Percentiles rank a stretch among this genome's conserved stretches.
Conservation (phyloP, 2,113 vertebrate genomes). For the Pongo abelii region DNA sequence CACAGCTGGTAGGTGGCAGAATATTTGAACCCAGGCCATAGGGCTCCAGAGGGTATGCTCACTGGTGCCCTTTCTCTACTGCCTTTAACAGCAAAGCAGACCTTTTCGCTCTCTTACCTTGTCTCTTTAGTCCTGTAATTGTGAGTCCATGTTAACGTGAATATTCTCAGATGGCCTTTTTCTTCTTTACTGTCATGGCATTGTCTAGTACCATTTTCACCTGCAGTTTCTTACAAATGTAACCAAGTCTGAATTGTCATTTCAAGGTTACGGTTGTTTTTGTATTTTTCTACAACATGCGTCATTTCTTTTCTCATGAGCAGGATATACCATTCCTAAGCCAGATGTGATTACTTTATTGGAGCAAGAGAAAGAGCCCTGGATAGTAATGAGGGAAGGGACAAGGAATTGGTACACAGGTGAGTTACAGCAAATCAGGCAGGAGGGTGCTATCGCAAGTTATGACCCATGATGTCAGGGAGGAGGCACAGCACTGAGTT, state of each 20-base stretch:
- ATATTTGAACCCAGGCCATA: neutral
- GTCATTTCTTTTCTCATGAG: neutral
- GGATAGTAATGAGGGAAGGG: conserved; percentile 7
- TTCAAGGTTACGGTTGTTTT: neutral
- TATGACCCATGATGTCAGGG: neutral
- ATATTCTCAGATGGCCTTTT: neutral
- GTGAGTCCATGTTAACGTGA: neutral
- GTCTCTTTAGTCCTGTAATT: neutral
- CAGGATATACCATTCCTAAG: conserved; percentile 36
- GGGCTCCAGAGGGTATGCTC: neutral
- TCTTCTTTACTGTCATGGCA: neutral
- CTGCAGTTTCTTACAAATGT: neutral
- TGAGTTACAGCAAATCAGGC: neutral
- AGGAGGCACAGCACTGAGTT: neutral
- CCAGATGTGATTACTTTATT: conserved; percentile 44
- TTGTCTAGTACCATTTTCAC: neutral
- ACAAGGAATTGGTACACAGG: neutral
- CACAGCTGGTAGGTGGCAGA: neutral
- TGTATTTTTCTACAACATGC: neutral
- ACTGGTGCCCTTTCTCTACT: neutral
- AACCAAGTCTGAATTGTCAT: neutral
- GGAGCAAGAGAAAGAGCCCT: conserved; percentile 51
- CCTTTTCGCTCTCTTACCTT: neutral
- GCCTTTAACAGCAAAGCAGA: neutral
- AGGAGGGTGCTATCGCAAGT: neutral